These are phyloP conservation scores for Mobula hypostoma DNA, from an alignment of 2,113 vertebrate species.

Conservation along the genomic window DNA sequence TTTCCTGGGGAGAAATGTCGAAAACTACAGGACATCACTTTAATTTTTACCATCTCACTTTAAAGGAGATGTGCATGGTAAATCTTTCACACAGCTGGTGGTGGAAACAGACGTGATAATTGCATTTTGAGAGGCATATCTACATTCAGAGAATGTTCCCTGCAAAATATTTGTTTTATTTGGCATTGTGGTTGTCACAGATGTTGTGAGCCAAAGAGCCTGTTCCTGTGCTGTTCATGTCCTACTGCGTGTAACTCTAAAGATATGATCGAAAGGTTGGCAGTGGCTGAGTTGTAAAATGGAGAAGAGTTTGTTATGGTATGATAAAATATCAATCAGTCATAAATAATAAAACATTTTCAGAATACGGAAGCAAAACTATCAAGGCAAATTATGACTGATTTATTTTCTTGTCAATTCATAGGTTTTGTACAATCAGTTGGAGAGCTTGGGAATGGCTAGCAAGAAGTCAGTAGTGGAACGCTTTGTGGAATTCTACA, in stretches of 20 bases:
- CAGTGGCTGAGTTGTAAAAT: neutral
- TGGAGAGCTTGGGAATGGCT: slow-evolving; percentile 59
- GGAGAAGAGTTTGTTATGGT: neutral
- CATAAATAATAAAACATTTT: neutral
- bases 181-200: too few relatives aligned
- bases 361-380: neutral
- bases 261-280: neutral
- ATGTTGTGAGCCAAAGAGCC: too few relatives aligned
- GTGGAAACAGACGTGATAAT: too few relatives aligned
- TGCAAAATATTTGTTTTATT: too few relatives aligned
- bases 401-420: neutral
- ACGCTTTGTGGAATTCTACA: slow-evolving; percentile 65
- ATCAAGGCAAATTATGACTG: neutral
- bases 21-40: too few relatives aligned
- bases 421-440: slow-evolving; percentile 61
- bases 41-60: too few relatives aligned
- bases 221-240: too few relatives aligned
- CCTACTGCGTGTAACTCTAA: neutral
- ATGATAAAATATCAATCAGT: neutral
- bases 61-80: too few relatives aligned
- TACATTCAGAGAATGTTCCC: too few relatives aligned
- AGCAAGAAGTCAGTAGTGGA: slow-evolving; percentile 56
- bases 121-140: too few relatives aligned
- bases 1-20: too few relatives aligned
- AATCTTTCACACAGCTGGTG: too few relatives aligned